Evolutionary conservation across 2,888 invertebrate genomes (phyloP).

Genomic region (Drosophila suboccidentalis): DNA sequence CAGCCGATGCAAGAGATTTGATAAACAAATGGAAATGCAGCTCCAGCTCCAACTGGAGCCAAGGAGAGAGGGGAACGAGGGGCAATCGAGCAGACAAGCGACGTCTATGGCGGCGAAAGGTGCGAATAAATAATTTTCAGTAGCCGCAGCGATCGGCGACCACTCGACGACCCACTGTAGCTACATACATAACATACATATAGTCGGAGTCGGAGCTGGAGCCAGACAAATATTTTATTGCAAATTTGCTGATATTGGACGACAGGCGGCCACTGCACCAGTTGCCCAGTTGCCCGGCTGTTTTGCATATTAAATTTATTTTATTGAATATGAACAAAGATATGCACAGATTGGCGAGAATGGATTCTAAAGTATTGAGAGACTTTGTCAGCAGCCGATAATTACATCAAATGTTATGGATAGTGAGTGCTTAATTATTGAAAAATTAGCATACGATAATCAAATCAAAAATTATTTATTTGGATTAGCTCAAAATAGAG

Average conservation of each 20-base stretch:
- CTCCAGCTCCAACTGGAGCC: conserved; percentile 24
- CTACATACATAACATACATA: background rate
- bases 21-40: conserved; percentile 73
- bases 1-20: conserved; percentile 69
- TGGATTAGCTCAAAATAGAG: no score
- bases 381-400: conserved; percentile 8
- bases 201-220: conserved; percentile 9
- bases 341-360: conserved; percentile 60
- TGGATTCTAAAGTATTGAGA: conserved; percentile 36
- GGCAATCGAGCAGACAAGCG: conserved; percentile 22
- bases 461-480: background rate
- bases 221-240: conserved; percentile 81
- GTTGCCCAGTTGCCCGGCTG: conserved; percentile 46
- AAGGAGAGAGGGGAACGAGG: background rate
- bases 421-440: background rate
- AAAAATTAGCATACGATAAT: background rate
- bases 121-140: conserved; percentile 80
- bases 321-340: conserved; percentile 74
- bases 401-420: conserved; percentile 12
- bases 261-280: conserved; percentile 62
- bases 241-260: conserved; percentile 80
- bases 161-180: conserved; percentile 43
- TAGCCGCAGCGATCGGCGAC: conserved; percentile 62
- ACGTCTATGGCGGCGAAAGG: conserved; percentile 67
- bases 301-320: conserved; percentile 80